Evolutionary conservation across 2,113 vertebrate genomes (phyloP).

Genomic region (Ancistrus triradiatus): DNA sequence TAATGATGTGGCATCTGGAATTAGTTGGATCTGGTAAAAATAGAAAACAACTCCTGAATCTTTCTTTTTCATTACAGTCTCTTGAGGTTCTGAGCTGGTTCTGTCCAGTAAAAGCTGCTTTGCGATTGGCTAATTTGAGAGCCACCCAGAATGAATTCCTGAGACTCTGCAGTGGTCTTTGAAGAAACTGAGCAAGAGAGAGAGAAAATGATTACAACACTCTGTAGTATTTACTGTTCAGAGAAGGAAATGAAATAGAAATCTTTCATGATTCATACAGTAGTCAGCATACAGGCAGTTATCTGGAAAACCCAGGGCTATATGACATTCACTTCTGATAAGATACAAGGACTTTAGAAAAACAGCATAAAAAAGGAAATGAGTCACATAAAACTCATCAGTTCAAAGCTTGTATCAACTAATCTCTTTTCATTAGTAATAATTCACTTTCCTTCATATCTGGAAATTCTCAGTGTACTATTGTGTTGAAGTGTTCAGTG

Average conservation of each 20-base stretch:
- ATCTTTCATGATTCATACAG: background rate
- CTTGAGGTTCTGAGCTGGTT: constrained; percentile 29
- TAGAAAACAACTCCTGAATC: constrained; percentile 13
- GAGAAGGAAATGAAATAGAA: background rate
- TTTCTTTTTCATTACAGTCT: constrained; percentile 25
- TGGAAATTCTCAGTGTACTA: too few species aligned
- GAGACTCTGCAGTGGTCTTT: constrained; percentile 8
- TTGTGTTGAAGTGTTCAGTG: too few species aligned
- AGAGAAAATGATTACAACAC: background rate
- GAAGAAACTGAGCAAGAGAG: background rate
- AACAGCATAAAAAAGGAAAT: too few species aligned
- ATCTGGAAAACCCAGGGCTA: too few species aligned
- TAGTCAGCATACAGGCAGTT: too few species aligned
- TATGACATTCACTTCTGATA: too few species aligned
- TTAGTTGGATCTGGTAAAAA: constrained; percentile 19
- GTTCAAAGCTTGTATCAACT: too few species aligned
- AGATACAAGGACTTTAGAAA: too few species aligned
- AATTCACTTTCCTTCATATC: too few species aligned
- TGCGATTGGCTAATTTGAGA: constrained; percentile 31
- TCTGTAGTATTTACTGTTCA: background rate
- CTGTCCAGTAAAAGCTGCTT: background rate
- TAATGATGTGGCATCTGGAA: background rate
- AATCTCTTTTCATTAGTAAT: too few species aligned
- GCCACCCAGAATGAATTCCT: constrained; percentile 27
- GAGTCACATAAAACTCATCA: too few species aligned